phyloP scores from a whole-genome alignment of 2,797 vertebrate species.

The Hephaestus fuliginosus region DNA sequence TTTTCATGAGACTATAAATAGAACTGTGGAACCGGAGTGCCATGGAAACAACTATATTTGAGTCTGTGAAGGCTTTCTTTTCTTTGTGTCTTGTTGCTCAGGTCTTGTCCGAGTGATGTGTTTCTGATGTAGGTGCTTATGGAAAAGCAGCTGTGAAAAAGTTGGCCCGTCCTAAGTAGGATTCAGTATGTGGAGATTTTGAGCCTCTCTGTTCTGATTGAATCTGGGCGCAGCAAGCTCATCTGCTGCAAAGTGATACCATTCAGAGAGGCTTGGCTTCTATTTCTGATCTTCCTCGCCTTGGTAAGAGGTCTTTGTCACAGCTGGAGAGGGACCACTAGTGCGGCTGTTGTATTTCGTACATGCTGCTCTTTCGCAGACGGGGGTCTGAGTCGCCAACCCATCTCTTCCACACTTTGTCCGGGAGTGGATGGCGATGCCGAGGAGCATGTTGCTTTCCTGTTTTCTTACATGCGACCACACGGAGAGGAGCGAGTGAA shows the following conservation, averaged over 20 bases:
- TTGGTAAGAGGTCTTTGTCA: conserved; percentile 43
- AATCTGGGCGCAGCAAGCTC: conserved; percentile 26
- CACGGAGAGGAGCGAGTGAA: conserved; percentile 4
- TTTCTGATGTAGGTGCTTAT: conserved; percentile 43
- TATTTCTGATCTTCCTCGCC: conserved; percentile 37
- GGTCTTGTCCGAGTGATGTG: conserved; percentile 14
- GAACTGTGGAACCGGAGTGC: conserved; percentile 37
- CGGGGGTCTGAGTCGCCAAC: conserved; percentile 22
- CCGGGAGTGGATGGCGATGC: conserved; percentile 2
- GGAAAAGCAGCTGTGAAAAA: conserved; percentile 25
- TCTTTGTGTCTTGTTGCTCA: conserved; percentile 15
- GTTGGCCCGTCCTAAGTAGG: neutral
- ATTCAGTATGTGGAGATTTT: conserved; percentile 23
- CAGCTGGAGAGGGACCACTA: conserved; percentile 41
- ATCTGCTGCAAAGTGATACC: conserved; percentile 35
- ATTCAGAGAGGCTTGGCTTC: conserved; percentile 47
- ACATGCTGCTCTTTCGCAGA: conserved; percentile 16
- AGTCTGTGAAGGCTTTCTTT: conserved; percentile 38
- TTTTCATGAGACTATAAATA: conserved; percentile 71
- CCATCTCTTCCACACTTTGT: conserved; percentile 14
- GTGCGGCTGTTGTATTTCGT: conserved; percentile 32
- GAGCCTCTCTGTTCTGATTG: conserved; percentile 31
- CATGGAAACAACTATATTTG: conserved; percentile 63
- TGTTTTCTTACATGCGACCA: conserved; percentile 6
- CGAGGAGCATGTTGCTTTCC: neutral